These are phyloP conservation scores for Drosophila nannoptera DNA, from an alignment of 1,140 invertebrate species.

Conservation along the genomic window DNA sequence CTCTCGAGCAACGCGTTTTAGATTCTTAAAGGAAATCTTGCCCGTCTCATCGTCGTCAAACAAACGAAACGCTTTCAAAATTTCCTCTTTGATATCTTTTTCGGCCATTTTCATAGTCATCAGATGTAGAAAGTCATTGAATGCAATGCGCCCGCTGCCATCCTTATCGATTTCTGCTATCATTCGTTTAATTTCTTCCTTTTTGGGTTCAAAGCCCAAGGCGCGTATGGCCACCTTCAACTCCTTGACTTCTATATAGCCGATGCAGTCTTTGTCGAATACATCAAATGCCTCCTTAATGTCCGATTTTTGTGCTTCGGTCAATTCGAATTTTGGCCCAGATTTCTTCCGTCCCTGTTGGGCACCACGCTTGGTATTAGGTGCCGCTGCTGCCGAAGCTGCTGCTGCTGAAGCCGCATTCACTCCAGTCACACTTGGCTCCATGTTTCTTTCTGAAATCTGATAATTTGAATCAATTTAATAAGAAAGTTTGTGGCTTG, in stretches of 20 bases:
- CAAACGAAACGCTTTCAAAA: conserved; percentile 95
- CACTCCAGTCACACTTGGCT: conserved; percentile 42
- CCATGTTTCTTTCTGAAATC: conserved; percentile 47
- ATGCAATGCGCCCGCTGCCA: conserved; percentile 90
- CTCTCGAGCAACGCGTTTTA: conserved; percentile 97
- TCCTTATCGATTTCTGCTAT: conserved; percentile 94
- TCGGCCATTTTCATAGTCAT: conserved; percentile 98
- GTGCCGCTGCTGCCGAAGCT: conserved; percentile 2
- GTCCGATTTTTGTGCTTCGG: conserved; percentile 93
- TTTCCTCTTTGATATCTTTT: conserved; percentile 97
- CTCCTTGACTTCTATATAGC: conserved; percentile 94
- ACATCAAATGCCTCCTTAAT: conserved; percentile 97
- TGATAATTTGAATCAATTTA: conserved; percentile 39
- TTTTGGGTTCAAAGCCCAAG: conserved; percentile 96
- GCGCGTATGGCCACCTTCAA: conserved; percentile 95
- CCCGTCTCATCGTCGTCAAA: conserved; percentile 97
- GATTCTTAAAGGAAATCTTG: conserved; percentile 96
- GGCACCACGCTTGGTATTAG: conserved; percentile 46
- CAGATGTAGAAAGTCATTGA: conserved; percentile 93
- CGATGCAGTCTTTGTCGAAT: conserved; percentile 93
- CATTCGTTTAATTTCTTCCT: conserved; percentile 98
- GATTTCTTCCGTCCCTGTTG: conserved; percentile 82
- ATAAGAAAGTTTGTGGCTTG: conserved; percentile 28
- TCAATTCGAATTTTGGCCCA: conserved; percentile 88
- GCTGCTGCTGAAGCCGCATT: conserved; percentile 21